phyloP scores from a whole-genome alignment of 2,888 invertebrate species.

The Ischnura elegans region DNA sequence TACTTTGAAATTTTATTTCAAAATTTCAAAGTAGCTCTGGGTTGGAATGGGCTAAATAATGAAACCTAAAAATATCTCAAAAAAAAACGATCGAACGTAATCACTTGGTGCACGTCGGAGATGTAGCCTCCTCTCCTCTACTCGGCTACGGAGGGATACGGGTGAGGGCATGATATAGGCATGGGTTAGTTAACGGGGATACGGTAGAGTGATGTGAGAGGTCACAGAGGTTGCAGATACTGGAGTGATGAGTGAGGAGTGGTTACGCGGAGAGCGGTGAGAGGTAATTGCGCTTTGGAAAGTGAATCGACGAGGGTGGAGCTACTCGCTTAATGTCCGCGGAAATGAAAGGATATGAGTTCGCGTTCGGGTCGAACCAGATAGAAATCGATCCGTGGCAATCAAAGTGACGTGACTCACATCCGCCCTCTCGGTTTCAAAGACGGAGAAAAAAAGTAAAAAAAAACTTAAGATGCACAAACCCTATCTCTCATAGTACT shows the following conservation, averaged over 20 bases:
- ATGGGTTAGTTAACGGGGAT: background rate
- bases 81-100: background rate
- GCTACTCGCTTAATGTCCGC: slow-evolving; percentile 14
- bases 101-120: background rate
- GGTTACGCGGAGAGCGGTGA: background rate
- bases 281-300: slow-evolving; percentile 36
- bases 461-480: background rate
- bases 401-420: background rate
- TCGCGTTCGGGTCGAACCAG: background rate
- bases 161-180: background rate
- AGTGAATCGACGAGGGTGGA: background rate
- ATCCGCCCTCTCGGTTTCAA: background rate
- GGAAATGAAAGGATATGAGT: slow-evolving; percentile 12
- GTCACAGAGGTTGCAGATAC: background rate
- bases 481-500: too few species aligned
- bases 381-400: slow-evolving; percentile 12
- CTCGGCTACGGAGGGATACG: background rate
- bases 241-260: background rate
- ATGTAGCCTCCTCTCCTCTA: background rate
- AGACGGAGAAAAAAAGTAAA: background rate
- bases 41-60: background rate
- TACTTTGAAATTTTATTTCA: too few species aligned
- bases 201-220: background rate
- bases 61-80: background rate
- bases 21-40: too few species aligned